Evolutionary conservation across 92 coral and sea anemone species (phyloP).

Genomic region (Zoanthus sociatus): DNA sequence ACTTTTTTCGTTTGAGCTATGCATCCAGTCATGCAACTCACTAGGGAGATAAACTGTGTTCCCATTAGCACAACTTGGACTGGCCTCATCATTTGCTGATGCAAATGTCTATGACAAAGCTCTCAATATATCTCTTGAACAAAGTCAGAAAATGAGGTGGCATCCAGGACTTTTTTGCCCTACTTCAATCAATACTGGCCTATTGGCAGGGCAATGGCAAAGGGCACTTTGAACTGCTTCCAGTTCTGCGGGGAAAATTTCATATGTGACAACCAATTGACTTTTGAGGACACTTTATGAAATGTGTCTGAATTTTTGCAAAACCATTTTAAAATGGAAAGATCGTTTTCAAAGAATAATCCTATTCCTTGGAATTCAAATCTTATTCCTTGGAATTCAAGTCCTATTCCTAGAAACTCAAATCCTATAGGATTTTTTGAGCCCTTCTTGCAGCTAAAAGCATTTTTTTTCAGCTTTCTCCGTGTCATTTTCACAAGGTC

Average conservation of each 20-base stretch:
- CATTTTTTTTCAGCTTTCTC: slow-evolving; percentile 47
- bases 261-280: slow-evolving; percentile 50
- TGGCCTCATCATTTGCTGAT: slow-evolving; percentile 54
- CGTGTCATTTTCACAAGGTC: slow-evolving; percentile 45
- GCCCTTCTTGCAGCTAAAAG: slow-evolving; percentile 18
- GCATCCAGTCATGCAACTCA: slow-evolving; percentile 63
- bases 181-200: slow-evolving; percentile 17
- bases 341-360: slow-evolving; percentile 48
- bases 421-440: slow-evolving; percentile 38
- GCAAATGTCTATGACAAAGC: slow-evolving; percentile 61
- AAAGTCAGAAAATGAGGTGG: slow-evolving; percentile 46
- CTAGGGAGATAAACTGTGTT: slow-evolving; percentile 52
- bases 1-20: slow-evolving; percentile 27
- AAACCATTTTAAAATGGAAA: slow-evolving; percentile 52
- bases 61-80: neutral
- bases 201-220: slow-evolving; percentile 51
- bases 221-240: slow-evolving; percentile 40
- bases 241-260: slow-evolving; percentile 29
- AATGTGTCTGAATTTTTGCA: slow-evolving; percentile 35
- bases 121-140: slow-evolving; percentile 60
- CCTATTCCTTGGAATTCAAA: slow-evolving; percentile 47
- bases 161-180: slow-evolving; percentile 54
- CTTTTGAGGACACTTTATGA: slow-evolving; percentile 42
- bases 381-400: slow-evolving; percentile 42
- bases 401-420: slow-evolving; percentile 45